Evolutionary conservation across 2,113 vertebrate species (phyloP).

Genomic region (Oncorhynchus gorbuscha): DNA sequence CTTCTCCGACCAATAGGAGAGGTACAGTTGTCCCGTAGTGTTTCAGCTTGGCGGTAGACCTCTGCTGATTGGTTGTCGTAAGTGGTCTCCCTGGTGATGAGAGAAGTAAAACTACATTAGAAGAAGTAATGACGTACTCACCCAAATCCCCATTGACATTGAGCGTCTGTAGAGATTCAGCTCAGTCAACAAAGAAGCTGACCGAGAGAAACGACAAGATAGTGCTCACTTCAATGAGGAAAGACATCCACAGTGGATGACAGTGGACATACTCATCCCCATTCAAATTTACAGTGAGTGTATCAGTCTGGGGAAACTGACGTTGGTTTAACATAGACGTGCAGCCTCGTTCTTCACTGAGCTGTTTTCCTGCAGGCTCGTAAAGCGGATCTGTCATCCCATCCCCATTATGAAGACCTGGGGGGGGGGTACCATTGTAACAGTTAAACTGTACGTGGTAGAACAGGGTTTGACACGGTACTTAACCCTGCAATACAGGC

Average conservation of each 20-base stretch:
- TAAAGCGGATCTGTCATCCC: not conserved
- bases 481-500: conserved; percentile 22
- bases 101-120: conserved; percentile 20
- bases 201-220: no score
- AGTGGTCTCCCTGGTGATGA: conserved; percentile 41
- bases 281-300: no score
- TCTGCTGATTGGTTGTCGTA: conserved; percentile 44
- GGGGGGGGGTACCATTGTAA: not conserved
- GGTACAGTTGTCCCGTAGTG: conserved; percentile 75
- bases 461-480: conserved; percentile 26
- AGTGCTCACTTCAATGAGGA: no score
- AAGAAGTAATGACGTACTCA: not conserved
- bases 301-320: not conserved
- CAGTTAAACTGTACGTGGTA: conserved; percentile 34
- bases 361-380: conserved; percentile 3
- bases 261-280: no score
- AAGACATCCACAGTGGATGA: no score
- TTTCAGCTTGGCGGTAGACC: conserved; percentile 51
- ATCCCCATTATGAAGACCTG: conserved; percentile 23
- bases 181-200: no score
- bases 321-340: not conserved
- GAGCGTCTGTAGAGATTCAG: no score
- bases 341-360: conserved; percentile 7
- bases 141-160: not conserved
- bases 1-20: conserved; percentile 73